Base-by-base conservation (phyloP, 2,113 vertebrate genomes). In the Microtus montanus region DNA sequence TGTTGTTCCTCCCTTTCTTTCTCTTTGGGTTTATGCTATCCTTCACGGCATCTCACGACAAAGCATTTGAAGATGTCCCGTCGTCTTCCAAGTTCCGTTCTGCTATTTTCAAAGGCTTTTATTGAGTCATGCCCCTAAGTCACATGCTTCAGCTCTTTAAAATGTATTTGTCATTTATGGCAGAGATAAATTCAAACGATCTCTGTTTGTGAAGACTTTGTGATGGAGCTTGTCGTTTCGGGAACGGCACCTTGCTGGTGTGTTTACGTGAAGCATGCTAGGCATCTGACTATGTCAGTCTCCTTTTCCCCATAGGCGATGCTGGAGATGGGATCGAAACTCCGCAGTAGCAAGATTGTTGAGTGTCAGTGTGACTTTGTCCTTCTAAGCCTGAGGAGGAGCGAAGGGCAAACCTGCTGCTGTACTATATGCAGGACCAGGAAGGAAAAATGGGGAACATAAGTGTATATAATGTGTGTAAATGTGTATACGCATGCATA, bases 51-150 rank as follows among this genome's bases (percentile, higher is more conserved):
- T 93, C 95, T 90, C 84, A 78, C 47, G 71, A 84, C 54, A 79
- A 96, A 97, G 90, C 96, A 89, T 89, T 96, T 97, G 97, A 86
- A 96, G 97, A 96, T 97, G 95, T 64, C 80, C 84, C 89, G 64
- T 41, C 86, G 89, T 90, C 41, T 93, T 89, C 83, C n/a, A 7
- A 49, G 17, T 58, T 73, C n/a, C 0, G 22, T 30, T 38, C 49
- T 28, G 33, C 9, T 74, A 4, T 41, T 47, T 88, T 93, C 80
- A 91, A 96, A 94, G 88, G 24, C 79, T 90, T 33, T 96, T 97
- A 73, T 92, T 96, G 41, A 83, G 41, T 95, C 95, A 64, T 91
- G 97, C 94, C 94, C 97, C 44, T 95, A 93, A 96, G 95, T 92
- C 90, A 87, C 47, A 89, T 9, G 73, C 77, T 58, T 87, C 82